Evolutionary conservation across 2,888 invertebrate species (phyloP).

Genomic region (Chrysolina haemoptera): DNA sequence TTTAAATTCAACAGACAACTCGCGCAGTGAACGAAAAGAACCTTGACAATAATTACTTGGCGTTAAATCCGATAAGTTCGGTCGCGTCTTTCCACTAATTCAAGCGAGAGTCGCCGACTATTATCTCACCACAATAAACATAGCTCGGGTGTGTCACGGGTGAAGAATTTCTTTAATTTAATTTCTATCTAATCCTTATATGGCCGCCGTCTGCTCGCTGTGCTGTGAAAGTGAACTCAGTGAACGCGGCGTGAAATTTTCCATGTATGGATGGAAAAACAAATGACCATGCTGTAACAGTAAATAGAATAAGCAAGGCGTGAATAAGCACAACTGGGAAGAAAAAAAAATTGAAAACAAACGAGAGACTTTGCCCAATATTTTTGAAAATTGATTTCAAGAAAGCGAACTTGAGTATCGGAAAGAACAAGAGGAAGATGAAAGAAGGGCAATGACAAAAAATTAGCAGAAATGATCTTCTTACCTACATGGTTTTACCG

Average conservation of each 20-base stretch:
- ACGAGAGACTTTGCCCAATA: no score
- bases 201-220: constrained; percentile 3
- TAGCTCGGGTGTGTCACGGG: constrained; percentile 37
- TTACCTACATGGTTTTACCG: no score
- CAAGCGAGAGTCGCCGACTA: constrained; percentile 1
- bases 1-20: no score
- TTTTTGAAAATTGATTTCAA: no score
- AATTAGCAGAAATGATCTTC: no score
- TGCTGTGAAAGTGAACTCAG: neutral
- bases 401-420: no score
- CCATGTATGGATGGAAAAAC: constrained; percentile 11
- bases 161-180: constrained; percentile 34
- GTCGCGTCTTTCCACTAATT: constrained; percentile 4
- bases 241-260: constrained; percentile 7
- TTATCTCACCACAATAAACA: constrained; percentile 16
- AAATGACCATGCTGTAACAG: constrained; percentile 4
- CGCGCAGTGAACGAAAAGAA: neutral
- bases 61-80: constrained; percentile 3
- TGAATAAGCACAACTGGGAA: neutral
- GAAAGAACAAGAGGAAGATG: no score
- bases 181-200: constrained; percentile 20
- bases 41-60: constrained; percentile 8
- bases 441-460: no score
- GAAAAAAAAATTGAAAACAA: no score
- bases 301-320: neutral